A percentile compares a stretch with the other conserved stretches of the same genome.
These are phyloP conservation scores for Diabrotica balteata DNA, from an alignment of 2,888 invertebrate species.

Conservation along the genomic window DNA sequence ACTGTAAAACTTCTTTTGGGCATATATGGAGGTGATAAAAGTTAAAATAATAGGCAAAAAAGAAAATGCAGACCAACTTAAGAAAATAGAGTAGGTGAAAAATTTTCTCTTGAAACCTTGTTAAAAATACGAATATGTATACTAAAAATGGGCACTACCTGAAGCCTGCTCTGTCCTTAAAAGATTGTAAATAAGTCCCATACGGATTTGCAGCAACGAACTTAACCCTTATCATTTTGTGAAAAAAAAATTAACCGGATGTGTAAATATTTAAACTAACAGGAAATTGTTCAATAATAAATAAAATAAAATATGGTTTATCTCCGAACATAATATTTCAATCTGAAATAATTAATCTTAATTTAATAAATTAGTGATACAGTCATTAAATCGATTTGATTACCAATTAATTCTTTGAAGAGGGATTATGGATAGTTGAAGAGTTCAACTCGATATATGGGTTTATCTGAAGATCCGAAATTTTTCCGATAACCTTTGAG, in stretches of 20 bases:
- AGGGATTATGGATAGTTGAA: background rate
- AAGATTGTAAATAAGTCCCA: background rate
- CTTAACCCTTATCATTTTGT: constrained; percentile 18
- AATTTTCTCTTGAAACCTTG: no score
- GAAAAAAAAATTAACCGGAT: constrained; percentile 39
- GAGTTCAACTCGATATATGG: constrained; percentile 1
- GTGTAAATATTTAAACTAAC: constrained; percentile 40
- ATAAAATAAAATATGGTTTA: background rate
- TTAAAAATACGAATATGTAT: no score
- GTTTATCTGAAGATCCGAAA: constrained; percentile 5
- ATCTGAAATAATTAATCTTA: constrained; percentile 28
- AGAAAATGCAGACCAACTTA: no score
- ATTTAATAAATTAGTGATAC: constrained; percentile 28
- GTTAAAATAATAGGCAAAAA: no score
- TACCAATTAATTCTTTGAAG: constrained; percentile 7
- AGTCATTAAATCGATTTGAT: constrained; percentile 24
- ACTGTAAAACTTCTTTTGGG: no score
- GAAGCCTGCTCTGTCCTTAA: constrained; percentile 4
- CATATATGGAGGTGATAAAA: no score
- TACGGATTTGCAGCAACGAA: constrained; percentile 5
- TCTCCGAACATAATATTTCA: constrained; percentile 18
- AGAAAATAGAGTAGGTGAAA: no score
- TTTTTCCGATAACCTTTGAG: constrained; percentile 8
- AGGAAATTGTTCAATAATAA: constrained; percentile 43
- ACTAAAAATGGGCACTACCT: background rate